phyloP scores from a whole-genome alignment of 2,113 vertebrate genomes.

The Herpetotheres cachinnans region DNA sequence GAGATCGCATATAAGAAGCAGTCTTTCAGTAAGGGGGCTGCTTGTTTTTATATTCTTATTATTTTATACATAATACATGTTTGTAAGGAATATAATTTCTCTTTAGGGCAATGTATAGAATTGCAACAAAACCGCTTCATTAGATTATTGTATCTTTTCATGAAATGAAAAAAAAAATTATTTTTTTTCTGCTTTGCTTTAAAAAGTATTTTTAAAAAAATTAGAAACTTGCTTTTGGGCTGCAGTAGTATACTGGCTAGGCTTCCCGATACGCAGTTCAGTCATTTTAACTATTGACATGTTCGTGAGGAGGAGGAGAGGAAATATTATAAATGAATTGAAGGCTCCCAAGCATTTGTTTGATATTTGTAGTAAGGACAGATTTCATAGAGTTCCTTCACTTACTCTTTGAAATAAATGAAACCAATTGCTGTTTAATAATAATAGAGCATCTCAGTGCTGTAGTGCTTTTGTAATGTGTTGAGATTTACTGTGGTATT shows the following conservation, averaged over 20 bases:
- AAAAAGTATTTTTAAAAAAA: background rate
- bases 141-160: background rate
- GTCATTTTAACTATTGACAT: background rate
- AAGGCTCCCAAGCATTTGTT: background rate
- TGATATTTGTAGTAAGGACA: background rate
- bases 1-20: too few relatives aligned
- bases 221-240: background rate
- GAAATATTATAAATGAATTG: background rate
- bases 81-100: background rate
- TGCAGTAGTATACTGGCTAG: background rate
- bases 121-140: background rate
- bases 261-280: background rate
- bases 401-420: background rate
- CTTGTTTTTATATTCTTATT: background rate
- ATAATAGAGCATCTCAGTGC: background rate
- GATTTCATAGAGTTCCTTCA: background rate
- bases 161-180: background rate
- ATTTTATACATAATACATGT: background rate
- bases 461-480: background rate
- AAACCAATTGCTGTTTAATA: background rate
- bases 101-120: background rate
- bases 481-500: conserved; percentile 52
- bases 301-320: background rate
- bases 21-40: background rate
- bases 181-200: background rate